Conservation (phyloP, 2,888 invertebrate species). For the Uloborus plumipes region DNA sequence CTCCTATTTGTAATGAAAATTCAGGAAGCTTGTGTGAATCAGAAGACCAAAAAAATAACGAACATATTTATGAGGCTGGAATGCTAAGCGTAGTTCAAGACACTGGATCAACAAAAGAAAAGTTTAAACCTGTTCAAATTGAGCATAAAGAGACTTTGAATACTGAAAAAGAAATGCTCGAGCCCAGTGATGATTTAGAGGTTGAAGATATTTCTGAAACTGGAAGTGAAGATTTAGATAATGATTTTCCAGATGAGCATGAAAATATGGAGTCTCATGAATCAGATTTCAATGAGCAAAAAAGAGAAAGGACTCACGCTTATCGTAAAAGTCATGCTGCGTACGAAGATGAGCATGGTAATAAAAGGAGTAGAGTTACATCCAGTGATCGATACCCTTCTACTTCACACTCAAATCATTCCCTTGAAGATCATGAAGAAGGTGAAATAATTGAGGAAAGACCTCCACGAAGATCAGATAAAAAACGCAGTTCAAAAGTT, state of each 20-base stretch:
- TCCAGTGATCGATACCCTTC: constrained; percentile 14
- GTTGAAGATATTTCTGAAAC: constrained; percentile 62
- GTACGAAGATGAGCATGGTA: not conserved
- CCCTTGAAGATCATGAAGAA: constrained; percentile 73
- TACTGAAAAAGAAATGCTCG: not conserved
- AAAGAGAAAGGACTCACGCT: not conserved
- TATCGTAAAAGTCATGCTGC: not conserved
- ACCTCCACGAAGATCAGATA: constrained; percentile 33
- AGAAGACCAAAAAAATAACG: no score
- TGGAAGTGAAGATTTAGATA: constrained; percentile 52
- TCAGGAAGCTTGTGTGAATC: constrained; percentile 14
- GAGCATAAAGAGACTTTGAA: not conserved
- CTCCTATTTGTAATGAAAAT: constrained; percentile 35
- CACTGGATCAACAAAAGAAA: no score
- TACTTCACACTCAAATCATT: constrained; percentile 26
- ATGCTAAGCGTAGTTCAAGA: no score
- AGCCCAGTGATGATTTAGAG: constrained; percentile 29
- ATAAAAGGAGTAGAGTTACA: not conserved
- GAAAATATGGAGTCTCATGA: constrained; percentile 65
- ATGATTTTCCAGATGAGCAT: constrained; percentile 24
- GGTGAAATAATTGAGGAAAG: constrained; percentile 76
- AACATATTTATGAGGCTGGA: no score
- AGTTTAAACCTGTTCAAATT: no score
- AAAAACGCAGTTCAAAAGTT: constrained; percentile 39
- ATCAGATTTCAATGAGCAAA: not conserved